Evolutionary conservation across 2,113 vertebrate species (phyloP).

Genomic region (Pseudois nayaur): DNA sequence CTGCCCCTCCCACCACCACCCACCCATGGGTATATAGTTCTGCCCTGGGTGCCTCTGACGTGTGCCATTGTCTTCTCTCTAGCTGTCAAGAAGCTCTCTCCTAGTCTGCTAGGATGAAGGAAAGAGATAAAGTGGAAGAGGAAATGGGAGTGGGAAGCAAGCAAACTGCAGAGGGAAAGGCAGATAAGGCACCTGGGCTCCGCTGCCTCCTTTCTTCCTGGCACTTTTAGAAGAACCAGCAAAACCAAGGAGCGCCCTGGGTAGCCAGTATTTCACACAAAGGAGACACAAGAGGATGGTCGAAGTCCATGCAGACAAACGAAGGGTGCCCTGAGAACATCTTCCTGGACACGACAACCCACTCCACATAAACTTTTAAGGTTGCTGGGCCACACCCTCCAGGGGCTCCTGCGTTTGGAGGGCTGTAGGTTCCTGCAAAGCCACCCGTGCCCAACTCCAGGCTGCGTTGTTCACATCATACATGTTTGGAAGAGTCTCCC

Average conservation of each 20-base stretch:
- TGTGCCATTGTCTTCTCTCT: neutral
- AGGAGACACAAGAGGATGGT: neutral
- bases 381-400: neutral
- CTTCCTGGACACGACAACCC: neutral
- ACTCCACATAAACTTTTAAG: neutral
- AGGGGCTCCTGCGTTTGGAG: neutral
- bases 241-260: accelerated
- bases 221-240: neutral
- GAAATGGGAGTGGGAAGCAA: neutral
- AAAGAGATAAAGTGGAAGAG: neutral
- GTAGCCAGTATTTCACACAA: accelerated
- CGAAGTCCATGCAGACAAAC: neutral
- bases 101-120: neutral
- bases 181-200: neutral
- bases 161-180: neutral
- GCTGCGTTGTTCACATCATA: neutral
- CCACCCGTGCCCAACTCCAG: neutral
- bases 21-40: neutral
- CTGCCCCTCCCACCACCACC: neutral
- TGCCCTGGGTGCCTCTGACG: neutral
- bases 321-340: neutral
- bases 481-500: neutral
- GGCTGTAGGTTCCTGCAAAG: neutral
- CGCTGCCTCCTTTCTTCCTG: neutral
- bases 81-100: neutral